phyloP scores from a whole-genome alignment of 2,113 vertebrate genomes.

The Corynorhinus townsendii region DNA sequence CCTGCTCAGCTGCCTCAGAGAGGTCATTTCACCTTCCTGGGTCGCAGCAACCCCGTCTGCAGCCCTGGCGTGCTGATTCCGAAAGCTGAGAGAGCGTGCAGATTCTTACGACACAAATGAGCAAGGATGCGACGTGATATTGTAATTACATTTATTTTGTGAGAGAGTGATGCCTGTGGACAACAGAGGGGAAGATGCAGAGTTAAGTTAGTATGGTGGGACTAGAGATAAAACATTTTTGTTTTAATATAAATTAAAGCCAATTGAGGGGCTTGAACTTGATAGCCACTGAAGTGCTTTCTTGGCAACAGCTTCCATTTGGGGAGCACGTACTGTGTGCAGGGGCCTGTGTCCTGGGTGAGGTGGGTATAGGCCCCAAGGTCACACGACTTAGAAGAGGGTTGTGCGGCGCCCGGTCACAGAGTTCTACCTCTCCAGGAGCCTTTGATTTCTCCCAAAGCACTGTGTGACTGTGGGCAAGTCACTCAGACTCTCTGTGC shows the following conservation, averaged over 20 bases:
- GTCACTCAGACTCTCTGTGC: not conserved
- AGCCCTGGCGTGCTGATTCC: accelerated
- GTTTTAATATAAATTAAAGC: not conserved
- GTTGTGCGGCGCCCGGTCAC: not conserved
- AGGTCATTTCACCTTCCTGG: not conserved
- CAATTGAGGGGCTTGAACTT: not conserved
- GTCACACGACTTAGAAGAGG: not conserved
- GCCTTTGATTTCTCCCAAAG: not conserved
- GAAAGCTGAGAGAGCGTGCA: not conserved
- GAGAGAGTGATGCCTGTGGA: not conserved
- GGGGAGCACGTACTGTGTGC: not conserved
- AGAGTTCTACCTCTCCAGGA: not conserved
- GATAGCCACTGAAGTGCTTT: not conserved
- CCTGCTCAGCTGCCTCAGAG: not conserved
- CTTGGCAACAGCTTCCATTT: not conserved
- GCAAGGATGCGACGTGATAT: not conserved
- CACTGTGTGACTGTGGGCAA: not conserved
- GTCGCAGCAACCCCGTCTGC: not conserved
- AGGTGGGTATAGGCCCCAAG: not conserved
- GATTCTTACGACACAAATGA: not conserved
- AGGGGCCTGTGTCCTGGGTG: not conserved
- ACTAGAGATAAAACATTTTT: not conserved
- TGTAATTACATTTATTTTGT: not conserved
- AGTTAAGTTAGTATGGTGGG: not conserved
- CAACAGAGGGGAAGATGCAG: not conserved